Evolutionary conservation across 1,140 invertebrate genomes (phyloP), one percentile per base, ranked within the genome.

Genomic region (Heliconius hewitsoni): DNA sequence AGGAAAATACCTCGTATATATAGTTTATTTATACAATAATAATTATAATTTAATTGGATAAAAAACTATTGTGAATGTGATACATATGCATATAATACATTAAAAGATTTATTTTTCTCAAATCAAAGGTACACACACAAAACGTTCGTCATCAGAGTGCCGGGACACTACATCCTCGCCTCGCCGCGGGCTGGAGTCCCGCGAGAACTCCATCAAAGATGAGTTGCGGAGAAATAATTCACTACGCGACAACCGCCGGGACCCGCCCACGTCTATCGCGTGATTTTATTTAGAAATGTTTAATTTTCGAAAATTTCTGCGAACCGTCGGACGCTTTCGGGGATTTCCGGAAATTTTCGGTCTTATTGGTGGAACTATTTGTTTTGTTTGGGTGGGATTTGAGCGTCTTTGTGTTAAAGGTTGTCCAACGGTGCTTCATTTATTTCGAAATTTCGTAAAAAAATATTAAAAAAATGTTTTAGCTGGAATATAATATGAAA

Each of bases 91-190:
- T 46, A 46, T 46, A 46, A 19, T 52, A 18, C 16, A 19, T 6
- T 52, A 19, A 34, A 71, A 34, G 16, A 71, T 71, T 39, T 39
- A 74, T 73, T 23, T 23, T 84, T 70, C 39, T 46, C 66, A 30
- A 42, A 46, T 46, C 1, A 72, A 60, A 94, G 93, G 91, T 76
- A 89, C 90, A 4, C 89, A 95, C 84, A 94, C 94, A 50, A 94
- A 94, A 74, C 87, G 94, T 19, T 95, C 94, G 19, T 94, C 94
- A 2, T 95, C 94, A 8, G 94, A 95, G 80, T 94, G 94, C 74
- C 81, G 93, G 3, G 93, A 94, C 39, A 81, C 87, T 8, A 84
- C 83, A 1, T 90, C 87, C 1, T 92, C 92, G 8, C 91, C 90
- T 1, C 88, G 91, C 0, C 85, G 91, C 3, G 90, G 90, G 0